Evolutionary conservation across 2,888 invertebrate species (phyloP).

Genomic region (Thera britannica): DNA sequence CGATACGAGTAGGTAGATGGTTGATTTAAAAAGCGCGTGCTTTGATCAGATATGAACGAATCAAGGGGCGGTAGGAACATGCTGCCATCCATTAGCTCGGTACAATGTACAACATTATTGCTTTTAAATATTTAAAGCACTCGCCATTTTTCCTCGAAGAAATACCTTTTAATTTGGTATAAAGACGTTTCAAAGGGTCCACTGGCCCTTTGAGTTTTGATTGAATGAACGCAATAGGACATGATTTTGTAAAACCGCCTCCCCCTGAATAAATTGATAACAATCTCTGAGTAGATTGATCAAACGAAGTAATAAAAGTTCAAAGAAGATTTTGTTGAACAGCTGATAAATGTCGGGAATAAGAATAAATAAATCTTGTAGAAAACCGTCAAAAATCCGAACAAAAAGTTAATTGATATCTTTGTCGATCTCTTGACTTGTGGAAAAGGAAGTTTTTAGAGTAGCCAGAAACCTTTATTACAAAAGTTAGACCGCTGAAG

Average conservation of each 20-base stretch:
- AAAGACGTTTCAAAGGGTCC: not conserved
- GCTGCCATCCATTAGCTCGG: constrained; percentile 32
- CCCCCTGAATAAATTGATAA: not conserved
- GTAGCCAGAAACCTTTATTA: constrained; percentile 17
- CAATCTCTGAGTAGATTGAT: not conserved
- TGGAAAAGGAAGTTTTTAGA: constrained; percentile 24
- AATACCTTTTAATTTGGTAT: not conserved
- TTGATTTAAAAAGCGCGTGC: constrained; percentile 40
- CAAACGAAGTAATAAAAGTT: not conserved
- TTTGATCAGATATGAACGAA: constrained; percentile 34
- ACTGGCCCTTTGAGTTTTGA: not conserved
- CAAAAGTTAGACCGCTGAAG: constrained; percentile 20
- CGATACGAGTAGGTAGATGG: constrained; percentile 29
- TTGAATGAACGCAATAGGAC: constrained; percentile 1
- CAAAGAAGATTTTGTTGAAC: not conserved
- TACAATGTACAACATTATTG: constrained; percentile 26
- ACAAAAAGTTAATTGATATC: constrained; percentile 30
- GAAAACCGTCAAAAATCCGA: constrained; percentile 13
- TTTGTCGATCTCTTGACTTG: constrained; percentile 20
- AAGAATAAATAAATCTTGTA: constrained; percentile 9
- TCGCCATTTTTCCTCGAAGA: not conserved
- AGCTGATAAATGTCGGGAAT: constrained; percentile 1
- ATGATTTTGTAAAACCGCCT: not conserved
- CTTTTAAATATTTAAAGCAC: constrained; percentile 16
- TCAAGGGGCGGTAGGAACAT: constrained; percentile 33